phyloP scores from a whole-genome alignment of 2,797 vertebrate species.

The Chromobotia macracanthus region DNA sequence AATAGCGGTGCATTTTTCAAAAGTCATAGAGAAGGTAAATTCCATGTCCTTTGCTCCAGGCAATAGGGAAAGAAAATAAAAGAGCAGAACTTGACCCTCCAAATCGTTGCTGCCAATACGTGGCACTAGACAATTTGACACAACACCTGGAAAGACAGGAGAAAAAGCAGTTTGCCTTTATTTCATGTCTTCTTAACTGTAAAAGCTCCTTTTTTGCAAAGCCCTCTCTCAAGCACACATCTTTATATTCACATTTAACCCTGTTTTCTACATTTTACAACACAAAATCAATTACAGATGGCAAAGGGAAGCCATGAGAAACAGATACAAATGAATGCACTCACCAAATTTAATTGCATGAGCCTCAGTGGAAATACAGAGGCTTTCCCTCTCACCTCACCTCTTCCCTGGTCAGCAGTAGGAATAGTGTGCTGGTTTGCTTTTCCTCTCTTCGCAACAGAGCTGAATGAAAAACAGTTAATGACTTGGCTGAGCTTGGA shows the following conservation, averaged over 20 bases:
- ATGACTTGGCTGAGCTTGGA: conserved; percentile 28
- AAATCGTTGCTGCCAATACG: conserved; percentile 67
- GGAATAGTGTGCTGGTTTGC: conserved; percentile 16
- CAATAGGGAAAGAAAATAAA: conserved; percentile 50
- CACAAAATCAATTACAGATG: conserved; percentile 43
- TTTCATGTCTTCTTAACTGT: conserved; percentile 48
- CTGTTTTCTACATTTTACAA: conserved; percentile 38
- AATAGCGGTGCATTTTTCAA: conserved; percentile 58
- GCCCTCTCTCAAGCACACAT: background rate
- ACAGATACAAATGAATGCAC: conserved; percentile 38
- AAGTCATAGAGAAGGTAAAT: conserved; percentile 75
- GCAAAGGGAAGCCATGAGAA: conserved; percentile 45
- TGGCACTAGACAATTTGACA: conserved; percentile 71
- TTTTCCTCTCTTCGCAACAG: background rate
- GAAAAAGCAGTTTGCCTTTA: conserved; percentile 66
- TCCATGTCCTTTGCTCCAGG: conserved; percentile 69
- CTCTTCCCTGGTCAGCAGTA: conserved; percentile 8
- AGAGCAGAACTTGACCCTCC: conserved; percentile 62
- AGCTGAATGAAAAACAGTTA: conserved; percentile 21
- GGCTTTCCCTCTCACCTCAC: background rate
- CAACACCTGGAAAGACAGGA: conserved; percentile 77
- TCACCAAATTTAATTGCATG: conserved; percentile 13
- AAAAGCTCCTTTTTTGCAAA: background rate
- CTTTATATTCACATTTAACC: conserved; percentile 40
- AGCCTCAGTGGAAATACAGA: conserved; percentile 4